Percentiles rank a stretch among this genome's conserved stretches.
phyloP scores from a whole-genome alignment of 2,797 vertebrate genomes.

The Gymnoscopelus braueri region DNA sequence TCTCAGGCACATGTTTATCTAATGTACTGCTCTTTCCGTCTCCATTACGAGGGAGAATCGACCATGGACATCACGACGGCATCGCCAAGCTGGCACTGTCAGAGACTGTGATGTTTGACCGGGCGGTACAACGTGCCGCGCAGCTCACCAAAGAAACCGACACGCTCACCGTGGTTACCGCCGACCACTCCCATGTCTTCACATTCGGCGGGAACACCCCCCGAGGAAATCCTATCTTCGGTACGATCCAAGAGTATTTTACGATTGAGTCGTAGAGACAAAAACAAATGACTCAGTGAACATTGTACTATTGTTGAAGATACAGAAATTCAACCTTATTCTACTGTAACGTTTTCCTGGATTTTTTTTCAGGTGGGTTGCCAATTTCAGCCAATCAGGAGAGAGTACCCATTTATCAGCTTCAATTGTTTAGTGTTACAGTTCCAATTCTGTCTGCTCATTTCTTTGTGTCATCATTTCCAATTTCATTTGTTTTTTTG shows the following conservation, averaged over 20 bases:
- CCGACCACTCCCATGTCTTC: slow-evolving; percentile 88
- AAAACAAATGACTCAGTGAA: too few relatives aligned
- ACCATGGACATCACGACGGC: slow-evolving; percentile 86
- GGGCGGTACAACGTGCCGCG: slow-evolving; percentile 77
- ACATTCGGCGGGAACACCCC: slow-evolving; percentile 86
- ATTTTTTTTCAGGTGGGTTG: too few relatives aligned
- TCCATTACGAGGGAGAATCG: slow-evolving; percentile 84
- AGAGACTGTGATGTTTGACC: slow-evolving; percentile 85
- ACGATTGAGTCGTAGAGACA: background rate
- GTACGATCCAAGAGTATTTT: slow-evolving; percentile 61
- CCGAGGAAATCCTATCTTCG: slow-evolving; percentile 86
- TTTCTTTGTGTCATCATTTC: too few relatives aligned
- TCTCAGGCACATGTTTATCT: background rate
- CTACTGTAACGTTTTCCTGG: too few relatives aligned
- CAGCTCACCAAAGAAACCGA: slow-evolving; percentile 78
- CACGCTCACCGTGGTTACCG: slow-evolving; percentile 86
- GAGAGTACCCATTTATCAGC: too few relatives aligned
- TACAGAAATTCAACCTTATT: too few relatives aligned
- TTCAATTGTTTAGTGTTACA: too few relatives aligned
- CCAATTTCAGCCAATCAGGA: too few relatives aligned
- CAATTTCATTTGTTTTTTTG: too few relatives aligned
- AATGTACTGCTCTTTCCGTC: slow-evolving; percentile 17
- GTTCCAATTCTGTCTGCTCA: too few relatives aligned
- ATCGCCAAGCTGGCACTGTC: slow-evolving; percentile 83
- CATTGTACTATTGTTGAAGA: too few relatives aligned